Percentiles rank a stretch among this genome's conserved stretches.
phyloP scores from a whole-genome alignment of 2,113 vertebrate genomes.

The Cephalophus harveyi region DNA sequence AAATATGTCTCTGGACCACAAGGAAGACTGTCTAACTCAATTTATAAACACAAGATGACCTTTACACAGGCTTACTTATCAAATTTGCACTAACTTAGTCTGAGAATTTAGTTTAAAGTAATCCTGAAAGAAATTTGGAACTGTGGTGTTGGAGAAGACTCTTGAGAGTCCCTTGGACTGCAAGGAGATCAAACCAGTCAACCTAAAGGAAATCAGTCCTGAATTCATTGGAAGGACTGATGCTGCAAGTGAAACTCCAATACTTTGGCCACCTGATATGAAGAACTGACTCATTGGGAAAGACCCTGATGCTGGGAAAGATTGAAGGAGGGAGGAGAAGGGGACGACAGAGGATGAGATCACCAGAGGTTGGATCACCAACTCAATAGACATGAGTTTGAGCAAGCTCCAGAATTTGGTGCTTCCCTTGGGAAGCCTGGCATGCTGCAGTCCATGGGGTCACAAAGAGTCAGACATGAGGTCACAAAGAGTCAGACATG shows the following conservation, averaged over 20 bases:
- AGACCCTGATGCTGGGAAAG: background rate
- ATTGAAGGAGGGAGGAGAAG: background rate
- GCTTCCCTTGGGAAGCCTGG: background rate
- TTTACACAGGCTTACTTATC: background rate
- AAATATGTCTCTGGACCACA: background rate
- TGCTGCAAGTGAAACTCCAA: background rate
- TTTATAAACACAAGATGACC: background rate
- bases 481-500: background rate
- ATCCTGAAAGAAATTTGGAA: background rate
- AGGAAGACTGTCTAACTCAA: background rate
- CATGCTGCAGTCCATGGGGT: background rate
- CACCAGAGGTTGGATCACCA: background rate
- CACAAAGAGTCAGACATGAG: background rate
- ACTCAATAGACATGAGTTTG: background rate
- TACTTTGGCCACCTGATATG: background rate
- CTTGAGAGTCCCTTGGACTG: background rate
- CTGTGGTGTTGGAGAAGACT: background rate
- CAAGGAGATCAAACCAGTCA: background rate
- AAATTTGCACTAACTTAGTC: constrained; percentile 65
- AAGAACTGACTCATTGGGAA: background rate
- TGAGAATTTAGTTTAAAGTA: background rate
- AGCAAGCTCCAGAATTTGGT: background rate
- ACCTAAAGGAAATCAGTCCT: background rate
- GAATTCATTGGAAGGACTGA: background rate
- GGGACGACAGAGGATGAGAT: background rate